These are phyloP conservation scores for Chroicocephalus ridibundus DNA, from an alignment of 2,113 vertebrate species.

Conservation along the genomic window DNA sequence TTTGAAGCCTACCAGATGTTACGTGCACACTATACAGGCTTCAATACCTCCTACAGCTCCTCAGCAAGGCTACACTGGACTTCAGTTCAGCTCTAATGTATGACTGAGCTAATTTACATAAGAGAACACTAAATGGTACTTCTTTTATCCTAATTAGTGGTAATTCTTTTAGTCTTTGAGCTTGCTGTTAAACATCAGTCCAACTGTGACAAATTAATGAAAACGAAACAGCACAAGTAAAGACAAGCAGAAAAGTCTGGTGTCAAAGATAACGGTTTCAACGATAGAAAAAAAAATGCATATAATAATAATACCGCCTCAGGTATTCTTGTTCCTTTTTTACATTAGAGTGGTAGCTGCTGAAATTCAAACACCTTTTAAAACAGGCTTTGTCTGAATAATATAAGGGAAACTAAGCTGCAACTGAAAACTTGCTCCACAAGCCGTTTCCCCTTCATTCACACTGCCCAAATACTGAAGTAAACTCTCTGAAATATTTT, in stretches of 20 bases:
- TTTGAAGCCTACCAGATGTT: background rate
- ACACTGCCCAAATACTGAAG: conserved; percentile 3
- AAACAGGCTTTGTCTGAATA: background rate
- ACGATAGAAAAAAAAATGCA: background rate
- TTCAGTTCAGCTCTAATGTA: background rate
- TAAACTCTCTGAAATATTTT: background rate
- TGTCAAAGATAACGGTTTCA: background rate
- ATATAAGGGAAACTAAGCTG: background rate
- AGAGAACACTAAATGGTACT: background rate
- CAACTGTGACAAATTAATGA: background rate
- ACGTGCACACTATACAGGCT: background rate
- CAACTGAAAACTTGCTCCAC: background rate
- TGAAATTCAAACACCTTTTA: conserved; percentile 9
- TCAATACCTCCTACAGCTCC: background rate
- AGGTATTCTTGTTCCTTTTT: background rate
- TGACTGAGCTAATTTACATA: background rate
- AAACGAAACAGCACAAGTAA: background rate
- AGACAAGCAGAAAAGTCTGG: background rate
- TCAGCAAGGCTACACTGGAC: background rate
- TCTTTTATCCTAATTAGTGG: background rate
- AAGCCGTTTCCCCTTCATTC: background rate
- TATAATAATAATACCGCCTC: background rate
- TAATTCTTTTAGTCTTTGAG: background rate
- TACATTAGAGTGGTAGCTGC: background rate
- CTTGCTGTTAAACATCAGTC: background rate